These are phyloP conservation scores for Nymphalis urticae DNA, from an alignment of 2,888 invertebrate species.

Conservation along the genomic window DNA sequence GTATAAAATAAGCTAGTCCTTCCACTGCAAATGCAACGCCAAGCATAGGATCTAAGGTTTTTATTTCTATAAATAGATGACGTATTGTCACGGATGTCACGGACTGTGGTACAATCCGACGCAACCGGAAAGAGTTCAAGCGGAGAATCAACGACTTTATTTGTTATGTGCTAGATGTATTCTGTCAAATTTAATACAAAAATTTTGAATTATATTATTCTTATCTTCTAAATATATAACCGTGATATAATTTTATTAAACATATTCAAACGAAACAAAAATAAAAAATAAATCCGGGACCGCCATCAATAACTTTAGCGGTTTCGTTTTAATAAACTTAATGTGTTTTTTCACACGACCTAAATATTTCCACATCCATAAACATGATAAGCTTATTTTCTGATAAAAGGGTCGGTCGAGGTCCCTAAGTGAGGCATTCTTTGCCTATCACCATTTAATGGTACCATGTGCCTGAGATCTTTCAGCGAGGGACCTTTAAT, in stretches of 20 bases:
- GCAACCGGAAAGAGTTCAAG: no score
- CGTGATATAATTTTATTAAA: background rate
- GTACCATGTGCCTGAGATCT: conserved; percentile 69
- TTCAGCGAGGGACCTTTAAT: conserved; percentile 67
- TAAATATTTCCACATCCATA: conserved; percentile 69
- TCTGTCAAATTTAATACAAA: no score
- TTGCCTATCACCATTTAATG: conserved; percentile 75
- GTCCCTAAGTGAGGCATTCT: conserved; percentile 75
- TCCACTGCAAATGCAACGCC: no score
- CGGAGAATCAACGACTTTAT: no score
- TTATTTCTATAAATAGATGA: no score
- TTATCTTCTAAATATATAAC: no score
- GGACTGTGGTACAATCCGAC: no score
- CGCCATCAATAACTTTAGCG: conserved; percentile 27
- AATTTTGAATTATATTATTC: no score
- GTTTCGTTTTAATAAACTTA: conserved; percentile 35
- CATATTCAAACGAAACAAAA: background rate
- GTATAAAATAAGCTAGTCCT: no score
- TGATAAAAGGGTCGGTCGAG: conserved; percentile 74
- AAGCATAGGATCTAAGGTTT: no score
- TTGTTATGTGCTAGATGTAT: no score
- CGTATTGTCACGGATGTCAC: no score
- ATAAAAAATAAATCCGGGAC: conserved; percentile 12
- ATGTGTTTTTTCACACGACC: conserved; percentile 52
- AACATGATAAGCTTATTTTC: conserved; percentile 78